Conservation (phyloP, 2,797 vertebrate genomes). For the Enteromius trimaculatus region DNA sequence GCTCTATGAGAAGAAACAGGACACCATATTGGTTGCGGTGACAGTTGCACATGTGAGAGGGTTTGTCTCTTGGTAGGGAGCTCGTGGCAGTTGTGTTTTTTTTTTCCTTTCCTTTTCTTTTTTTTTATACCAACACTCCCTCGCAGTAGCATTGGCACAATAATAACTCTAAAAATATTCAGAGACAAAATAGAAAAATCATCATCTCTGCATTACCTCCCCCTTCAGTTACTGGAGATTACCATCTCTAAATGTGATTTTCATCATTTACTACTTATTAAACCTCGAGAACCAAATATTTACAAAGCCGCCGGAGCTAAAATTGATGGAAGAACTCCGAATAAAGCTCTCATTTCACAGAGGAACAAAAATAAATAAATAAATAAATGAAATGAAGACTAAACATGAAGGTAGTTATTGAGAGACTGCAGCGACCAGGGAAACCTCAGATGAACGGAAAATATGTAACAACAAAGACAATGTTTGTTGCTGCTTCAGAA, state of each 20-base stretch:
- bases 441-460: constrained; percentile 24
- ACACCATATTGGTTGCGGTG: constrained; percentile 34
- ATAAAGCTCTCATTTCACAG: constrained; percentile 36
- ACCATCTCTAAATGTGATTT: constrained; percentile 50
- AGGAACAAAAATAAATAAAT: neutral
- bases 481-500: constrained; percentile 4
- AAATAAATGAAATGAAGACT: constrained; percentile 27
- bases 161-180: constrained; percentile 33
- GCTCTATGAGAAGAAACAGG: constrained; percentile 43
- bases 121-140: constrained; percentile 13
- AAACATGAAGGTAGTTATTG: constrained; percentile 45
- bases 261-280: constrained; percentile 60
- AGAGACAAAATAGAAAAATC: constrained; percentile 48
- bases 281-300: constrained; percentile 57
- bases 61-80: constrained; percentile 17
- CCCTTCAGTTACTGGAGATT: constrained; percentile 54
- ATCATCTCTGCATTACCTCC: constrained; percentile 61
- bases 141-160: constrained; percentile 40
- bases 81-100: neutral
- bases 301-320: constrained; percentile 37
- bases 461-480: constrained; percentile 27
- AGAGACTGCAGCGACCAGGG: constrained; percentile 31
- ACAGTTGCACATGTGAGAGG: constrained; percentile 46
- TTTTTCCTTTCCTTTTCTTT: neutral
- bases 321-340: constrained; percentile 44